A percentile compares a stretch with the other conserved stretches of the same genome.
These are phyloP conservation scores for Eublepharis macularius DNA, from an alignment of 2,113 vertebrate species.

Conservation along the genomic window DNA sequence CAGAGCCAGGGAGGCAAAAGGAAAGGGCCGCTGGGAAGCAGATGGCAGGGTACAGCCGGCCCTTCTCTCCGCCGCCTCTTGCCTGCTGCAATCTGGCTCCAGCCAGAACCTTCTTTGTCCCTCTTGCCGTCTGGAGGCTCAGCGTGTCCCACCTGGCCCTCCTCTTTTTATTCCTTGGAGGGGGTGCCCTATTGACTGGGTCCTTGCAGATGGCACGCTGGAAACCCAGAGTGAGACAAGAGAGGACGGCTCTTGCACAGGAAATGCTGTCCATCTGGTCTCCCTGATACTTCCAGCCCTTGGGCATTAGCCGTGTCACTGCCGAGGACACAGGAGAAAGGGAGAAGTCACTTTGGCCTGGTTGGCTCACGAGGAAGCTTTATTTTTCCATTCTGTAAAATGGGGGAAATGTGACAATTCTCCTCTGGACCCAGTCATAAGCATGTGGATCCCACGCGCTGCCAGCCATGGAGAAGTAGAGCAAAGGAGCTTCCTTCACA, in stretches of 20 bases:
- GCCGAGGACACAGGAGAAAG: not conserved
- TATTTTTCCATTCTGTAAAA: not conserved
- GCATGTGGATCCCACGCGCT: not conserved
- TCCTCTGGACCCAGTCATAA: fast-evolving
- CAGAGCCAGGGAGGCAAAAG: not conserved
- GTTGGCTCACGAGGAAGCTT: not conserved
- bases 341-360: not conserved
- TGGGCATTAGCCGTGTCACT: not conserved
- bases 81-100: not conserved
- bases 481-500: not conserved
- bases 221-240: not conserved
- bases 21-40: not conserved
- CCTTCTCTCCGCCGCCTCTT: not conserved
- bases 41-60: not conserved
- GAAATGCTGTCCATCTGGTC: not conserved
- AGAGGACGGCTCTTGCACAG: not conserved
- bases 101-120: not conserved
- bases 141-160: not conserved
- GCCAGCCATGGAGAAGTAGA: not conserved
- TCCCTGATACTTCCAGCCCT: not conserved
- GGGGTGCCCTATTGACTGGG: not conserved
- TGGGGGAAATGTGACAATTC: not conserved
- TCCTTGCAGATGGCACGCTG: not conserved
- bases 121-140: not conserved
- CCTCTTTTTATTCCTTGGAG: not conserved